Percentiles rank a stretch among this genome's conserved stretches.
These are phyloP conservation scores for Aselliscus stoliczkanus DNA, from an alignment of 2,797 vertebrate species.

Conservation along the genomic window DNA sequence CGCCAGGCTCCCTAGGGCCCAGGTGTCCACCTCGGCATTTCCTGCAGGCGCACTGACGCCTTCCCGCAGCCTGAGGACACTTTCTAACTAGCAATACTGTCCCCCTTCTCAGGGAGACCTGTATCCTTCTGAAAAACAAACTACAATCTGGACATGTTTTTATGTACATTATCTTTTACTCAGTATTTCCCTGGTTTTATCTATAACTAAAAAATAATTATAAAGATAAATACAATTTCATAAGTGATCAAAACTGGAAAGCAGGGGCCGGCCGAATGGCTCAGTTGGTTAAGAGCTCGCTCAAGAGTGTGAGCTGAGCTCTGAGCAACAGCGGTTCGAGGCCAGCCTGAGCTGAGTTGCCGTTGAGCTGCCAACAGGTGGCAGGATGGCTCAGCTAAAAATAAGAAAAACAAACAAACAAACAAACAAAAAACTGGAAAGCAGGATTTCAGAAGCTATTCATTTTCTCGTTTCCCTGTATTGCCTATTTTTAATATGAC, in stretches of 20 bases:
- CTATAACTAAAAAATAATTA: neutral
- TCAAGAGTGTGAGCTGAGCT: no score
- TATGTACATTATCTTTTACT: neutral
- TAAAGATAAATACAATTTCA: neutral
- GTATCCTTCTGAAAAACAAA: neutral
- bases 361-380: no score
- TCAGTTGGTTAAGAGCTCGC: no score
- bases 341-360: no score
- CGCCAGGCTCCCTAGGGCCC: no score
- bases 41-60: neutral
- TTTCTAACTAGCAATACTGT: neutral
- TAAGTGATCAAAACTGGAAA: neutral
- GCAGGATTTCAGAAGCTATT: neutral
- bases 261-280: no score
- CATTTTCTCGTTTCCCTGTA: neutral
- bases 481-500: neutral
- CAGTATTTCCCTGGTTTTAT: neutral
- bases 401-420: no score
- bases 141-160: neutral
- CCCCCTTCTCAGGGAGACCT: neutral
- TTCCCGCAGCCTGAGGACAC: neutral
- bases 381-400: no score
- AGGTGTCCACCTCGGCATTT: rapidly evolving
- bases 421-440: neutral
- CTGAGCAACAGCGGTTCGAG: no score